Evolutionary conservation across 2,888 invertebrate species (phyloP).

Genomic region (Drosophila lutescens): DNA sequence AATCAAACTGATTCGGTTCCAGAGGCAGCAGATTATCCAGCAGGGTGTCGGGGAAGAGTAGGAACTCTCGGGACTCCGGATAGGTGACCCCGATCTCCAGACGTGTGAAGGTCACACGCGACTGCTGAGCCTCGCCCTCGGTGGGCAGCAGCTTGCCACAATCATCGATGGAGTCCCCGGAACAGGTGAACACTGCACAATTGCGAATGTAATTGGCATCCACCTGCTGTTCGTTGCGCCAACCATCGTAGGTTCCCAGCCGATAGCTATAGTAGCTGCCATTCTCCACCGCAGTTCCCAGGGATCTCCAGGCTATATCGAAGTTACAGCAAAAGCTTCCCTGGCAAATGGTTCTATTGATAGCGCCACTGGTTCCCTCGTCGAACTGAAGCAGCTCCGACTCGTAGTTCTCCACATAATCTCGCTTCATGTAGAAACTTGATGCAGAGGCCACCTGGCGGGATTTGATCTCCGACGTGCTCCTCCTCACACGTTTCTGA

Average conservation of each 20-base stretch:
- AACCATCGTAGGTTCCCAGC: conserved; percentile 84
- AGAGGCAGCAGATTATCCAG: conserved; percentile 70
- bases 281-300: background rate
- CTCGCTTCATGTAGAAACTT: conserved; percentile 67
- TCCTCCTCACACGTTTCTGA: background rate
- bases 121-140: conserved; percentile 15
- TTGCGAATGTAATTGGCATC: conserved; percentile 83
- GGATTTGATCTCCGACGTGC: background rate
- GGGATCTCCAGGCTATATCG: conserved; percentile 53
- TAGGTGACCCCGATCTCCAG: conserved; percentile 66
- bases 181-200: conserved; percentile 85
- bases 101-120: conserved; percentile 56
- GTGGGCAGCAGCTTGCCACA: conserved; percentile 67
- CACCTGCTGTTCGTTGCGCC: conserved; percentile 82
- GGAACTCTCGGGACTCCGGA: conserved; percentile 54
- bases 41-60: conserved; percentile 76
- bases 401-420: conserved; percentile 63
- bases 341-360: conserved; percentile 44
- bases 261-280: conserved; percentile 82
- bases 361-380: background rate
- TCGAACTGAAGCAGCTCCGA: conserved; percentile 39
- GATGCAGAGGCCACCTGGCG: background rate
- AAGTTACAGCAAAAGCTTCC: conserved; percentile 76
- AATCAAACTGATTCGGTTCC: conserved; percentile 68
- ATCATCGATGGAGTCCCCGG: conserved; percentile 60